Evolutionary conservation across 1,140 invertebrate species (phyloP).

Genomic region (Periplaneta americana): DNA sequence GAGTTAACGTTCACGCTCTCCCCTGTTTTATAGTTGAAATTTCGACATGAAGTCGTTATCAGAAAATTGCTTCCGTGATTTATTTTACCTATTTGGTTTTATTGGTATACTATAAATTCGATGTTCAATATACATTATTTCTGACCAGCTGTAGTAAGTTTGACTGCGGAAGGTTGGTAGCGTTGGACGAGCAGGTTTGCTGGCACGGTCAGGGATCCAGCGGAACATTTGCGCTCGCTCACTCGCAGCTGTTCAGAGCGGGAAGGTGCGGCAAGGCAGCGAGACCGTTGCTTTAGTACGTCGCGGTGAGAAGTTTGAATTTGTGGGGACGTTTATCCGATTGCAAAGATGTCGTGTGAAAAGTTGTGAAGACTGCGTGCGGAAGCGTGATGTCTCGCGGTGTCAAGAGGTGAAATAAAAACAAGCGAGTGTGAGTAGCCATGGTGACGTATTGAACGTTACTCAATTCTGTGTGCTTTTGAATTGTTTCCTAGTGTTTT

Average conservation of each 20-base stretch:
- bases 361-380: too few species aligned
- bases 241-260: background rate
- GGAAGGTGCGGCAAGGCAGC: background rate
- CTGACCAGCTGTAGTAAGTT: background rate
- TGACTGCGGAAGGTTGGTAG: background rate
- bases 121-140: background rate
- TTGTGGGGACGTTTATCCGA: too few species aligned
- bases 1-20: too few species aligned
- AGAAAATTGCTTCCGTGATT: too few species aligned
- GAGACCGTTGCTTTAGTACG: background rate
- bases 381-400: background rate
- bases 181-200: too few species aligned
- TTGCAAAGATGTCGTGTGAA: background rate
- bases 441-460: background rate
- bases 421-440: background rate
- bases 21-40: too few species aligned
- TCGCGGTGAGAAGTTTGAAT: background rate
- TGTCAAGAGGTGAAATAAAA: background rate
- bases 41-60: too few species aligned
- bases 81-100: too few species aligned
- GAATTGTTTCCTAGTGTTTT: too few species aligned
- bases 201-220: background rate
- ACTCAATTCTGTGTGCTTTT: background rate
- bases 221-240: too few species aligned
- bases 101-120: too few species aligned